A percentile compares a stretch with the other conserved stretches of the same genome.
These are phyloP conservation scores for Tretioscincus oriximinensis DNA, from an alignment of 2,113 vertebrate genomes.

Conservation along the genomic window DNA sequence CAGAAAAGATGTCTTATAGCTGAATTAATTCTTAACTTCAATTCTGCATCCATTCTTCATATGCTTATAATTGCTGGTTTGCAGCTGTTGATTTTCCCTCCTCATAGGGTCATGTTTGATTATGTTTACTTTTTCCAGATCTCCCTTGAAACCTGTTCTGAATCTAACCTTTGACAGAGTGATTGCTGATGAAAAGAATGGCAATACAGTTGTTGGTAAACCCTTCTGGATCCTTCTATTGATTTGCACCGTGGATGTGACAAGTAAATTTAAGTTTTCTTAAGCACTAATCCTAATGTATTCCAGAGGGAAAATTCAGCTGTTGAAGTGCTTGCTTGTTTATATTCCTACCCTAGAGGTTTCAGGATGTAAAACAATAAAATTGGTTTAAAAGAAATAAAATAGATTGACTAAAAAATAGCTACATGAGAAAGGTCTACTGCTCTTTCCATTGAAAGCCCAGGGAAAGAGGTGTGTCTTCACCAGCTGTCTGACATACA, in stretches of 20 bases:
- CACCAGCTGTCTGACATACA: no score
- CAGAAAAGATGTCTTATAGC: not conserved
- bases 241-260: constrained; percentile 56
- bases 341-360: no score
- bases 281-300: constrained; percentile 9
- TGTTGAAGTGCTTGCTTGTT: not conserved
- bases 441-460: no score
- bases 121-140: constrained; percentile 55
- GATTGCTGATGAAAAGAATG: constrained; percentile 39
- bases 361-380: no score
- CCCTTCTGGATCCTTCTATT: constrained; percentile 37
- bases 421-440: no score
- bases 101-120: constrained; percentile 44
- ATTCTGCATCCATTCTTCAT: not conserved
- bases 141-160: constrained; percentile 56
- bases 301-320: not conserved
- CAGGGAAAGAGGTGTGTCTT: no score
- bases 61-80: constrained; percentile 14
- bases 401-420: no score
- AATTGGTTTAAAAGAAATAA: no score
- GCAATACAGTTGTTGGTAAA: constrained; percentile 49
- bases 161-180: constrained; percentile 62
- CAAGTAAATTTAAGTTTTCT: constrained; percentile 48
- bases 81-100: constrained; percentile 27
- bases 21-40: not conserved